These are phyloP conservation scores for Plemyria rubiginata DNA, from an alignment of 2,888 invertebrate species.

Conservation along the genomic window DNA sequence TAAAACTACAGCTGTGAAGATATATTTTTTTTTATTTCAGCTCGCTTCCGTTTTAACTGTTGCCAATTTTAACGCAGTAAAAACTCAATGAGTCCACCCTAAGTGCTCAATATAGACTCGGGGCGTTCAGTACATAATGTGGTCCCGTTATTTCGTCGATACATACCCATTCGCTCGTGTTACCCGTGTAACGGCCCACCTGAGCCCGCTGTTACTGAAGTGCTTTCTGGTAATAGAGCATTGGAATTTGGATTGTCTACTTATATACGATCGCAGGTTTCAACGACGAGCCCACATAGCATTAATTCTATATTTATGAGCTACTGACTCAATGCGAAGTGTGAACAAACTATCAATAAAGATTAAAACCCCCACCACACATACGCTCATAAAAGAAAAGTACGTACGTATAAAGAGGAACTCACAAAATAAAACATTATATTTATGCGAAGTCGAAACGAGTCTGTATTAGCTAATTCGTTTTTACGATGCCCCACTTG, in stretches of 20 bases:
- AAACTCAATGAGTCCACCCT: slow-evolving; percentile 5
- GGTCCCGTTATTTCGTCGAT: slow-evolving; percentile 12
- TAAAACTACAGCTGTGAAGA: background rate
- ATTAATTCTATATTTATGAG: no score
- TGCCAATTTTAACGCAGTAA: slow-evolving; percentile 6
- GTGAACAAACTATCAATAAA: slow-evolving; percentile 1
- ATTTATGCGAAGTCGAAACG: slow-evolving; percentile 44
- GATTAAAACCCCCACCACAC: background rate
- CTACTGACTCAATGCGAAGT: background rate
- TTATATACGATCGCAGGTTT: background rate
- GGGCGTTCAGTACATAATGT: slow-evolving; percentile 7
- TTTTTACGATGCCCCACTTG: slow-evolving; percentile 47
- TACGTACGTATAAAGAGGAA: slow-evolving; percentile 35
- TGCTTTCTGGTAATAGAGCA: slow-evolving; percentile 5
- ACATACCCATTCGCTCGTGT: slow-evolving; percentile 20
- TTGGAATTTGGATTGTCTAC: slow-evolving; percentile 12
- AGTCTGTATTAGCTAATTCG: slow-evolving; percentile 49
- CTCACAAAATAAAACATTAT: slow-evolving; percentile 41
- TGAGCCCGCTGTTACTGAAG: slow-evolving; percentile 17
- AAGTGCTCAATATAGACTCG: slow-evolving; percentile 14
- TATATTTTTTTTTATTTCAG: background rate
- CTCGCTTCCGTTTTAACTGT: background rate
- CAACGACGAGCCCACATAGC: background rate
- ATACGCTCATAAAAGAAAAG: slow-evolving; percentile 33
- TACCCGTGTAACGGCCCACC: slow-evolving; percentile 13